These are phyloP conservation scores for Muscicapa adusta DNA, from an alignment of 2,113 vertebrate species.

Conservation along the genomic window DNA sequence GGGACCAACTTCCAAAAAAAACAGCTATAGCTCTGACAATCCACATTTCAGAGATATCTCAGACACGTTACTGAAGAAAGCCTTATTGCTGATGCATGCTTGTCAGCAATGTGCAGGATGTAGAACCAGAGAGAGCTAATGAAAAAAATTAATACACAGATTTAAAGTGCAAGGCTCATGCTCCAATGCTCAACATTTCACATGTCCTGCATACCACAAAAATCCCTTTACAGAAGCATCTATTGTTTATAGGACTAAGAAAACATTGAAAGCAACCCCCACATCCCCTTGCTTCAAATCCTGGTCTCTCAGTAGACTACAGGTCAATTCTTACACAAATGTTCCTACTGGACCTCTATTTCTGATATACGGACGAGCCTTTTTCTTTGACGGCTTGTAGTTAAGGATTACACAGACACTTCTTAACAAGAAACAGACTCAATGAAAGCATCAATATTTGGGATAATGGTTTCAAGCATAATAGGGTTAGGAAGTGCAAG, in stretches of 20 bases:
- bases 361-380: not conserved
- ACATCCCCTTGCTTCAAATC: not conserved
- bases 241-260: slow-evolving; percentile 3
- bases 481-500: slow-evolving; percentile 33
- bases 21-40: slow-evolving; percentile 27
- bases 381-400: not conserved
- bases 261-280: not conserved
- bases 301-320: not conserved
- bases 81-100: slow-evolving; percentile 57
- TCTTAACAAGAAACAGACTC: slow-evolving; percentile 38
- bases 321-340: slow-evolving; percentile 17
- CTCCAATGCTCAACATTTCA: slow-evolving; percentile 32
- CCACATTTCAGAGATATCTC: slow-evolving; percentile 49
- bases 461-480: not conserved
- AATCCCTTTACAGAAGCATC: slow-evolving; percentile 16
- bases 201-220: slow-evolving; percentile 22
- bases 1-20: slow-evolving; percentile 57
- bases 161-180: slow-evolving; percentile 53
- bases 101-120: slow-evolving; percentile 46
- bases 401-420: not conserved
- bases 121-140: slow-evolving; percentile 55
- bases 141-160: slow-evolving; percentile 66
- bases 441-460: not conserved
- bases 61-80: slow-evolving; percentile 35
- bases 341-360: not conserved